Conservation (phyloP, 2,888 invertebrate genomes). For the Frankliniella intonsa region DNA sequence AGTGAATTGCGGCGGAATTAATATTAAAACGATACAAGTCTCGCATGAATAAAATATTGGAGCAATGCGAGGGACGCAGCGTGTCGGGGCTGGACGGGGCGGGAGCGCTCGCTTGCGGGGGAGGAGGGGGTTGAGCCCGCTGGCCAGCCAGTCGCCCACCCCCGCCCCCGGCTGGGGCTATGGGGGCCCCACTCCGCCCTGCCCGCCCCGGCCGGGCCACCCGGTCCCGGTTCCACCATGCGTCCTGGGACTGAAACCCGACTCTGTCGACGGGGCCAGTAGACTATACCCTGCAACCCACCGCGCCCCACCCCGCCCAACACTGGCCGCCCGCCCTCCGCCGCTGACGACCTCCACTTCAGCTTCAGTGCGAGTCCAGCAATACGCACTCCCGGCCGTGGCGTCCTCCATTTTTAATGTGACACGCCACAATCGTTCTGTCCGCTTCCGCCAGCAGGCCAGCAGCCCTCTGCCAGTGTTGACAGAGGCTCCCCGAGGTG, state of each 20-base stretch:
- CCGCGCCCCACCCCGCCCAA: neutral
- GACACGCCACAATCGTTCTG: too few species aligned
- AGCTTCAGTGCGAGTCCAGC: too few species aligned
- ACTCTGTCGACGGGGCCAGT: neutral
- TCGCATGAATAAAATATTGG: slow-evolving; percentile 25
- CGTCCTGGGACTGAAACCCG: neutral
- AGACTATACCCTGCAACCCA: neutral
- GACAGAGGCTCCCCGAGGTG: neutral
- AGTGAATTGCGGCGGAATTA: slow-evolving; percentile 21
- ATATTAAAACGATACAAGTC: slow-evolving; percentile 27
- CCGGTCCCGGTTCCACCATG: neutral
- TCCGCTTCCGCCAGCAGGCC: too few species aligned
- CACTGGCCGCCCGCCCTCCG: neutral
- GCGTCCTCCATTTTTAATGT: neutral
- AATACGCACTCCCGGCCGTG: neutral
- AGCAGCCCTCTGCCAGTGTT: too few species aligned
- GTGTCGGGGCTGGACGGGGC: neutral
- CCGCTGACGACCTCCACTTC: neutral
- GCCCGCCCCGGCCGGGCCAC: neutral
- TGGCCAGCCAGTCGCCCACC: too few species aligned
- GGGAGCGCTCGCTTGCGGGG: neutral
- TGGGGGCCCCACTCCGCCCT: too few species aligned
- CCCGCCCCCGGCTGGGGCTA: too few species aligned
- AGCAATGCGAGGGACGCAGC: neutral
- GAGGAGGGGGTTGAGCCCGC: neutral